A percentile compares a stretch with the other conserved stretches of the same genome.
These are phyloP conservation scores for Erebia epiphron DNA, from an alignment of 2,888 invertebrate genomes.

Conservation along the genomic window DNA sequence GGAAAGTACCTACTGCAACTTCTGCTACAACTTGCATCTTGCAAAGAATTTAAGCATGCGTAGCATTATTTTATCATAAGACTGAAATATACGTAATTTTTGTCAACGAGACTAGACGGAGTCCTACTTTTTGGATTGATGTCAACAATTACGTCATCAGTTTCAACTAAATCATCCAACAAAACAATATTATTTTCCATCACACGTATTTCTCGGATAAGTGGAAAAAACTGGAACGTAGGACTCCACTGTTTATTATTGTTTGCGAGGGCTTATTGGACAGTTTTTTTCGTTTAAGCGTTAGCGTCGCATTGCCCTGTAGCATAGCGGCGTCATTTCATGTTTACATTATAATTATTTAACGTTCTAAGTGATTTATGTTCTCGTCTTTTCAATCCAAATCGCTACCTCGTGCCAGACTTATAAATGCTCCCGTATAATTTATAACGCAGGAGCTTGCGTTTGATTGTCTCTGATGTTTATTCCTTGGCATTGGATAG, in stretches of 20 bases:
- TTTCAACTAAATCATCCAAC: not conserved
- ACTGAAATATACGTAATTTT: too few relatives aligned
- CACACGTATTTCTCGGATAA: not conserved
- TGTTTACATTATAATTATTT: conserved; percentile 63
- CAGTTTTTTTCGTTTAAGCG: conserved; percentile 24
- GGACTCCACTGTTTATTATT: conserved; percentile 23
- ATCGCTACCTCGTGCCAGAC: conserved; percentile 51
- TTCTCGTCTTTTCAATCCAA: conserved; percentile 44
- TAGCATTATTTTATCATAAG: too few relatives aligned
- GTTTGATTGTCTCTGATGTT: conserved; percentile 45
- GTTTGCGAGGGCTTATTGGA: conserved; percentile 3
- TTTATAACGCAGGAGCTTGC: conserved; percentile 51
- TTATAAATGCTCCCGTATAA: conserved; percentile 49
- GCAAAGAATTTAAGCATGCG: too few relatives aligned
- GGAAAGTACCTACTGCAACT: too few relatives aligned
- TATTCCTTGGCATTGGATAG: conserved; percentile 44
- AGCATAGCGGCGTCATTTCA: conserved; percentile 43
- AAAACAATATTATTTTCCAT: conserved; percentile 6
- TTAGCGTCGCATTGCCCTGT: conserved; percentile 4
- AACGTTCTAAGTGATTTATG: conserved; percentile 55
- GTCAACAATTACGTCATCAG: conserved; percentile 10
- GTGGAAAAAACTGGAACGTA: conserved; percentile 1
- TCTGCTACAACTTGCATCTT: too few relatives aligned
- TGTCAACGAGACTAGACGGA: not conserved
- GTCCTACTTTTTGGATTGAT: not conserved